Percentiles rank a stretch among this genome's conserved stretches.
Conservation (phyloP, 2,797 vertebrate species). For the Pangasius sanitwongsei region DNA sequence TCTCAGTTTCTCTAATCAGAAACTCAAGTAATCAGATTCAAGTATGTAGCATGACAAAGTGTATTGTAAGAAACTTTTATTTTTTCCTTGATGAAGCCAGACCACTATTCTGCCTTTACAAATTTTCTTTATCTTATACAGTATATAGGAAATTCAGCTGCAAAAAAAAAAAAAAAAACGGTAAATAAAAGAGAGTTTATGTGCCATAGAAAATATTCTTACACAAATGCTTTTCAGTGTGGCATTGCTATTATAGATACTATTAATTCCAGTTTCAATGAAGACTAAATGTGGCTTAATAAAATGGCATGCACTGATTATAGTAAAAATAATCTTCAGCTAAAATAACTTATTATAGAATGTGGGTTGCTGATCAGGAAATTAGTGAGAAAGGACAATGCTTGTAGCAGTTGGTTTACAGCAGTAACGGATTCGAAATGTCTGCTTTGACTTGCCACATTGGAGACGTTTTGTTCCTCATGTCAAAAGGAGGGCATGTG, state of each 20-base stretch:
- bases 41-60: not conserved
- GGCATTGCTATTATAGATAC: not conserved
- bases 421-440: slow-evolving; percentile 48
- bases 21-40: slow-evolving; percentile 20
- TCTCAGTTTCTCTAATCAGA: not conserved
- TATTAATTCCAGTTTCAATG: not conserved
- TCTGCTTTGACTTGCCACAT: slow-evolving; percentile 51
- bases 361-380: not conserved
- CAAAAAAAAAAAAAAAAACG: not conserved
- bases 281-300: not conserved
- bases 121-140: not conserved
- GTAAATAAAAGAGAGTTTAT: not conserved
- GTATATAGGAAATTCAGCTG: not conserved
- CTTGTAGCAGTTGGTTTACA: slow-evolving; percentile 33
- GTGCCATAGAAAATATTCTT: not conserved
- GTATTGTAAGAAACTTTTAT: not conserved
- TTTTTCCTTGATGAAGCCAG: not conserved
- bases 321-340: not conserved
- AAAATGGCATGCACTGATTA: not conserved
- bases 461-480: slow-evolving; percentile 57
- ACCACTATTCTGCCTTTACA: not conserved
- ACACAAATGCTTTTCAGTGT: not conserved
- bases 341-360: slow-evolving; percentile 4
- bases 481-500: slow-evolving; percentile 56
- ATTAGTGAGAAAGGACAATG: not conserved